These are phyloP conservation scores for Drosophila repleta DNA, from an alignment of 1,140 invertebrate genomes.

Conservation along the genomic window DNA sequence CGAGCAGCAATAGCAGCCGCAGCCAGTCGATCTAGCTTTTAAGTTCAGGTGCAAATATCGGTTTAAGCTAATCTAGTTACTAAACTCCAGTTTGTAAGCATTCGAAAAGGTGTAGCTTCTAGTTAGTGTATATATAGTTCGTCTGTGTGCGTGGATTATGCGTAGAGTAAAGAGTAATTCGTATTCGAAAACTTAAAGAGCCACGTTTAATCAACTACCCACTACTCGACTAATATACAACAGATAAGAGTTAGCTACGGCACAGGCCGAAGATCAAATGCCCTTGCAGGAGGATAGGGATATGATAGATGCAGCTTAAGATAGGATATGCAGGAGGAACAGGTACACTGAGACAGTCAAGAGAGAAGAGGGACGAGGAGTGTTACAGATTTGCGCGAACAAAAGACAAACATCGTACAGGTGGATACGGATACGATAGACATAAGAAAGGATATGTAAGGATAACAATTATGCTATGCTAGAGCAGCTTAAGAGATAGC, in stretches of 20 bases:
- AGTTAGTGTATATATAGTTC: conserved; percentile 41
- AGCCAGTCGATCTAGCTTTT: conserved; percentile 49
- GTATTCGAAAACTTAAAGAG: conserved; percentile 35
- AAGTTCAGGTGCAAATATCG: conserved; percentile 73
- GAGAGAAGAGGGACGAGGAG: too few species aligned
- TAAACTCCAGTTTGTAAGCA: conserved; percentile 48
- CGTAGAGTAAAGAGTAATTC: conserved; percentile 13
- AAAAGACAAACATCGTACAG: too few species aligned
- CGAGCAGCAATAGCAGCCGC: not conserved
- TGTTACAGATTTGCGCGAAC: too few species aligned
- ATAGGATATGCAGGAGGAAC: too few species aligned
- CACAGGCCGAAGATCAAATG: not conserved
- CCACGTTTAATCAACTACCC: conserved; percentile 27
- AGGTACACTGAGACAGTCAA: too few species aligned
- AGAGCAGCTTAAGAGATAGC: too few species aligned
- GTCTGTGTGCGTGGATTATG: conserved; percentile 25
- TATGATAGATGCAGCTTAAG: too few species aligned
- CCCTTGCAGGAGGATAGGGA: conserved; percentile 1
- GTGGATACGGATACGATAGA: too few species aligned
- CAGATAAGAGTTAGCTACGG: not conserved
- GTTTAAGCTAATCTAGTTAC: conserved; percentile 53
- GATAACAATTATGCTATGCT: too few species aligned
- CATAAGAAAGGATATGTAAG: too few species aligned
- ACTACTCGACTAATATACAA: conserved; percentile 35
- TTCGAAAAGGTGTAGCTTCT: conserved; percentile 53